A percentile compares a stretch with the other conserved stretches of the same genome.
Conservation (phyloP, 1,140 invertebrate genomes). For the Mactra quadrangularis region DNA sequence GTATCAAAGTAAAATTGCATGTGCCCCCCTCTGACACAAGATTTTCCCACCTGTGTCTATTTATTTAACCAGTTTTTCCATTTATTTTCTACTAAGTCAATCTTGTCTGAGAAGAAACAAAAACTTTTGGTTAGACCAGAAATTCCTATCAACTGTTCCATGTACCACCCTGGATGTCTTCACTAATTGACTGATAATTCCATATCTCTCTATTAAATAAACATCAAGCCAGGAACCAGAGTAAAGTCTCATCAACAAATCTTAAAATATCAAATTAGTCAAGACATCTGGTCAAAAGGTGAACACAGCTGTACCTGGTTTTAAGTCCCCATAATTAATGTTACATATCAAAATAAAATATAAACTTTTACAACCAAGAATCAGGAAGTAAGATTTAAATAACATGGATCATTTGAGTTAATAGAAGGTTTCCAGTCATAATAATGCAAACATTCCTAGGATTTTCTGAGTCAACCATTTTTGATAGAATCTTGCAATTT, state of each 20-base stretch:
- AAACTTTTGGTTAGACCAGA: conserved; percentile 33
- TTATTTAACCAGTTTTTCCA: conserved; percentile 44
- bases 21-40: too few species aligned
- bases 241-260: too few species aligned
- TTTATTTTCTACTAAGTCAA: conserved; percentile 24
- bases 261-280: too few species aligned
- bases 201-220: conserved; percentile 29
- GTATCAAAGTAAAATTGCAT: conserved; percentile 24
- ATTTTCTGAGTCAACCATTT: too few species aligned
- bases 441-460: too few species aligned
- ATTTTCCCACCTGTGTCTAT: conserved; percentile 29
- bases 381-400: too few species aligned
- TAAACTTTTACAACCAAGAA: too few species aligned
- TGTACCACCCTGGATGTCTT: conserved; percentile 13
- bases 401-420: too few species aligned
- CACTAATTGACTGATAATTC: conserved; percentile 15
- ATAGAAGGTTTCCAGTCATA: too few species aligned
- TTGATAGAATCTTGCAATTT: too few species aligned
- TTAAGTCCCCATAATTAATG: too few species aligned
- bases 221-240: conserved; percentile 19
- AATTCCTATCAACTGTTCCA: not conserved
- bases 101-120: conserved; percentile 20
- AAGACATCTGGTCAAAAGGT: conserved; percentile 29
- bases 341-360: too few species aligned
- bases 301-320: not conserved